Base-by-base conservation (phyloP, 1,140 invertebrate species). In the Zelostemma sp. region DNA sequence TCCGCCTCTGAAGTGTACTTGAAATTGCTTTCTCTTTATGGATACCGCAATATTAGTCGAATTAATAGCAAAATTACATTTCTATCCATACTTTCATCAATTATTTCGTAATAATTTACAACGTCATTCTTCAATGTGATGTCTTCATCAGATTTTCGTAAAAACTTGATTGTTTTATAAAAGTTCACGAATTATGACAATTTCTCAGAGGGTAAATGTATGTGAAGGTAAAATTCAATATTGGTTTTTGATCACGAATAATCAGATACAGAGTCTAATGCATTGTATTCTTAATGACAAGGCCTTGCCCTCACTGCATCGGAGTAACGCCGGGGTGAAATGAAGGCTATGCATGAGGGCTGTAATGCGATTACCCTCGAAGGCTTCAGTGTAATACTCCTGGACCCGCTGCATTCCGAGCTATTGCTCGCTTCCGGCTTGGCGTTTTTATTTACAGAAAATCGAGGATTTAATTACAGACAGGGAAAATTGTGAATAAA, bases 301-400 rank as follows among this genome's bases (percentile, higher is more conserved):
- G 77, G 73, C 59, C 68, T 64, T 61, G 48, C 40, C 46, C 68
- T 17, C 51, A 67, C 48, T 58, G 68, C 68, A 63, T 66, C 65
- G 47, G 53, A 73, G 59, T 50, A 60, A 46, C 69, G 64, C 56
- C 62, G 67, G 73, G 69, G 63, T 78, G 77, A 80, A 82, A 83
- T 81, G 80, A 82, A 77, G 80, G 74, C 74, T 77, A 73, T 80
- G 75, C 74, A 68, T 8, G 72, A 78, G 79, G 76, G 73, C 66
- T 71, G 70, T 85, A 85, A 85, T 84, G 78, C 80, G 81, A 85
- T 85, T 85, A 84, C 66, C 75, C 78, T 74, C 74, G 68, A 78
- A 79, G 82, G 83, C 80, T 84, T 84, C 82, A 78, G 73, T 74
- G 77, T 80, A 78, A 78, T 80, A 81, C 75, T 78, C 70, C 71